Evolutionary conservation across 2,797 vertebrate species (phyloP).

Genomic region (Halcyon leucocephala): DNA sequence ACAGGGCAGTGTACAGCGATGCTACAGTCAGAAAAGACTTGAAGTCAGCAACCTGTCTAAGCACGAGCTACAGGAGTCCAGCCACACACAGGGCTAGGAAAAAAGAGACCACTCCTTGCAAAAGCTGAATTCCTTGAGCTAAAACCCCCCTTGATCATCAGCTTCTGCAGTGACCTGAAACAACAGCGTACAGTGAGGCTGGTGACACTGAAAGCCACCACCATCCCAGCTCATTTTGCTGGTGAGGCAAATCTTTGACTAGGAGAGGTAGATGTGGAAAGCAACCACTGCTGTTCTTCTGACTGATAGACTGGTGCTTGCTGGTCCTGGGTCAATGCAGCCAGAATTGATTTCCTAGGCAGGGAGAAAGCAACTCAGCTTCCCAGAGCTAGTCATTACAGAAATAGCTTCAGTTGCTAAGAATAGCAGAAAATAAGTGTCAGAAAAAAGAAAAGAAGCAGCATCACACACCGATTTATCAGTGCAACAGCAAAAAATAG

Average conservation of each 20-base stretch:
- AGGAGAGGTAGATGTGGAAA: background rate
- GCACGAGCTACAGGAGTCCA: accelerated
- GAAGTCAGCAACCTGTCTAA: background rate
- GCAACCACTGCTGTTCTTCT: background rate
- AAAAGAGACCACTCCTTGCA: background rate
- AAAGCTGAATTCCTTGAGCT: background rate
- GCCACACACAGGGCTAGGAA: background rate
- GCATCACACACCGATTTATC: constrained; percentile 32
- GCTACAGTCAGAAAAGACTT: background rate
- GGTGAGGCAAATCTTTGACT: background rate
- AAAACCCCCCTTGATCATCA: background rate
- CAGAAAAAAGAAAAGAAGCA: constrained; percentile 64
- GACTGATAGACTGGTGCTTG: background rate
- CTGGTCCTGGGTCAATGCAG: constrained; percentile 35
- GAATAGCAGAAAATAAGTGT: constrained; percentile 51
- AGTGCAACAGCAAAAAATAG: constrained; percentile 46
- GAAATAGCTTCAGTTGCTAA: constrained; percentile 54
- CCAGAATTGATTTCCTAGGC: constrained; percentile 8
- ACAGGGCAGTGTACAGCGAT: background rate
- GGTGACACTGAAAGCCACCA: background rate
- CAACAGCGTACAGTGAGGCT: background rate
- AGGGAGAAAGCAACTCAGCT: constrained; percentile 19
- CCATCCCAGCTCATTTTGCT: background rate
- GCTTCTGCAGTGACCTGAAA: background rate
- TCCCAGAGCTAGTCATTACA: constrained; percentile 21